These are phyloP conservation scores for Hoplodrina blanda DNA, from an alignment of 2,888 invertebrate species.

Conservation along the genomic window DNA sequence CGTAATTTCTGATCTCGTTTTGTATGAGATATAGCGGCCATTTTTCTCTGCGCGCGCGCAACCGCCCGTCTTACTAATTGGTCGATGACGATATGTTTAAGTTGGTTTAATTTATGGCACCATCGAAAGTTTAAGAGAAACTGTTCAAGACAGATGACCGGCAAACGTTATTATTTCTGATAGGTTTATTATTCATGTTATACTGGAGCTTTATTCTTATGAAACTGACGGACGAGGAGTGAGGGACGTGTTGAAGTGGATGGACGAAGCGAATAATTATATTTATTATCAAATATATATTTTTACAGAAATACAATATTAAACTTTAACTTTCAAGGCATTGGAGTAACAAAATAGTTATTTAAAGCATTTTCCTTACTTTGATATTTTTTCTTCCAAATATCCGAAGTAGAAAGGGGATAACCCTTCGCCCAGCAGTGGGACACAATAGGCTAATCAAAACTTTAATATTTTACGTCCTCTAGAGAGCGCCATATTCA, in stretches of 20 bases:
- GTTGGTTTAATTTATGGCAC: conserved; percentile 65
- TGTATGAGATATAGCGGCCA: conserved; percentile 75
- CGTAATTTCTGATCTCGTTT: conserved; percentile 76
- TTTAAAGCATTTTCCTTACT: no score
- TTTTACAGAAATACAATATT: no score
- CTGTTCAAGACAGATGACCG: conserved; percentile 52
- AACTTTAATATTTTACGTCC: no score
- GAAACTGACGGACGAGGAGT: conserved; percentile 32
- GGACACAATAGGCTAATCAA: no score
- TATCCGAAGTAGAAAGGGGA: no score
- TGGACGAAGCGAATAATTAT: background rate
- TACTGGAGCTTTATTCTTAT: conserved; percentile 19
- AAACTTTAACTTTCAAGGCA: no score
- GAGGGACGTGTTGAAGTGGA: background rate
- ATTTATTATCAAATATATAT: background rate
- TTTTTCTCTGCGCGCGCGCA: conserved; percentile 73
- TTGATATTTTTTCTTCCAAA: no score
- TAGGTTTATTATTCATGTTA: conserved; percentile 44
- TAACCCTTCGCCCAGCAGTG: no score
- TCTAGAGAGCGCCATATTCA: no score
- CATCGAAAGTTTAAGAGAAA: conserved; percentile 62
- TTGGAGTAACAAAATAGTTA: no score
- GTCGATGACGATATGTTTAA: conserved; percentile 69
- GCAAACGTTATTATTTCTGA: conserved; percentile 56
- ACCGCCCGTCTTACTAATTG: conserved; percentile 73